Percentiles rank a stretch among this genome's conserved stretches.
Evolutionary conservation across 2,888 invertebrate genomes (phyloP).

Genomic region (Dasysyrphus tricinctus): DNA sequence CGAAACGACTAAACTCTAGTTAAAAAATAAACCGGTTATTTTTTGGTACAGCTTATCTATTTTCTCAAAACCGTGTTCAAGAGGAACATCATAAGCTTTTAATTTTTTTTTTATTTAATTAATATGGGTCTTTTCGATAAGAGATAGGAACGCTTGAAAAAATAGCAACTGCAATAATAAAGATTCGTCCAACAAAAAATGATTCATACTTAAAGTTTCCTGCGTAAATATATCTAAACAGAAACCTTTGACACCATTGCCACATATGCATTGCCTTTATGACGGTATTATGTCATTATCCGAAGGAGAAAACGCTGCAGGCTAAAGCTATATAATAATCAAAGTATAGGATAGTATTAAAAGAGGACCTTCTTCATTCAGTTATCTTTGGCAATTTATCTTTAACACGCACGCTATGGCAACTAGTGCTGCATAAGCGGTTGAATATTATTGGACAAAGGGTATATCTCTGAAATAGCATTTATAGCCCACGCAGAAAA

Average conservation of each 20-base stretch:
- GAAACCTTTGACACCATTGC: conserved; percentile 31
- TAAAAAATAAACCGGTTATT: no score
- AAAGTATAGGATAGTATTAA: conserved; percentile 38
- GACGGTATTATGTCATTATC: conserved; percentile 67
- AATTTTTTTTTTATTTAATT: no score
- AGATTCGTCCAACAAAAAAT: conserved; percentile 1
- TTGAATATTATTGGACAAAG: conserved; percentile 62
- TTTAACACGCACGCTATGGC: conserved; percentile 74
- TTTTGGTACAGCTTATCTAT: no score
- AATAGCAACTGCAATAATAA: no score
- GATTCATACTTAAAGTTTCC: conserved; percentile 60
- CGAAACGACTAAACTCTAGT: no score
- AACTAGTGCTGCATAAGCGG: conserved; percentile 59
- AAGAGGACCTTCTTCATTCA: conserved; percentile 47
- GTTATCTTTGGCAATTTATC: conserved; percentile 70
- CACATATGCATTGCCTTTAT: conserved; percentile 52
- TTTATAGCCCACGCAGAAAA: conserved; percentile 68
- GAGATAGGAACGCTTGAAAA: no score
- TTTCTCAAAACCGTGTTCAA: no score
- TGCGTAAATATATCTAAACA: conserved; percentile 63
- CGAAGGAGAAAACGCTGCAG: not conserved
- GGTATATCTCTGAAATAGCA: conserved; percentile 6
- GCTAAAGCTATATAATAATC: not conserved
- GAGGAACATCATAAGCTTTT: no score
- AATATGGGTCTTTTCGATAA: no score